Evolutionary conservation across 2,888 invertebrate genomes (phyloP).

Genomic region (Campoplex nolae): DNA sequence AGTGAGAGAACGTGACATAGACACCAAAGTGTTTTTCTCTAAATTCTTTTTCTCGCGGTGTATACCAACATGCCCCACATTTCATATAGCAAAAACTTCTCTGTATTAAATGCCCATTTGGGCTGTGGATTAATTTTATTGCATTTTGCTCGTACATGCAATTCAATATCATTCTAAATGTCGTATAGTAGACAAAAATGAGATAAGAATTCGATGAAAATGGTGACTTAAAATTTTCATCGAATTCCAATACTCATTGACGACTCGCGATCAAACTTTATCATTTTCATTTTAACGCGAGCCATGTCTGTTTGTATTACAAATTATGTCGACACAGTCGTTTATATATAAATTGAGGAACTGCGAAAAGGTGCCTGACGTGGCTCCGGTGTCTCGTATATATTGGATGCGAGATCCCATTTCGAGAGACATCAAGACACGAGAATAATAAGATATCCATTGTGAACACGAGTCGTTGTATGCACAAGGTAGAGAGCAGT

Average conservation of each 20-base stretch:
- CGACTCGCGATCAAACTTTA: not conserved
- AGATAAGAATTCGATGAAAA: not conserved
- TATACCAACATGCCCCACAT: not conserved
- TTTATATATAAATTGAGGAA: not conserved
- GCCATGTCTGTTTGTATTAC: not conserved
- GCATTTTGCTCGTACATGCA: too few relatives aligned
- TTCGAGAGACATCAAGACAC: conserved; percentile 28
- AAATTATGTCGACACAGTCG: not conserved
- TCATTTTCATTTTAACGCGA: not conserved
- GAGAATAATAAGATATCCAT: conserved; percentile 48
- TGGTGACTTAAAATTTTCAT: not conserved
- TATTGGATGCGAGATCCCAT: conserved; percentile 45
- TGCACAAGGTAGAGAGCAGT: conserved; percentile 39
- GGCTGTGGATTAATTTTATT: too few relatives aligned
- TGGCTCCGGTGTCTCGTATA: conserved; percentile 35
- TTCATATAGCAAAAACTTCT: not conserved
- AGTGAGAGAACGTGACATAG: not conserved
- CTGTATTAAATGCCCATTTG: not conserved
- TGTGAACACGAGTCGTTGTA: conserved; percentile 10
- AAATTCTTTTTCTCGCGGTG: not conserved
- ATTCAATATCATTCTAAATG: not conserved
- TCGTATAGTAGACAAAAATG: not conserved
- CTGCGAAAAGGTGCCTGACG: conserved; percentile 23
- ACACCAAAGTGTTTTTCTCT: not conserved
- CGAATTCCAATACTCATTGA: too few relatives aligned